Evolutionary conservation across 64 coral and sea anemone genomes (phyloP).

Genomic region (Montipora capricornis): DNA sequence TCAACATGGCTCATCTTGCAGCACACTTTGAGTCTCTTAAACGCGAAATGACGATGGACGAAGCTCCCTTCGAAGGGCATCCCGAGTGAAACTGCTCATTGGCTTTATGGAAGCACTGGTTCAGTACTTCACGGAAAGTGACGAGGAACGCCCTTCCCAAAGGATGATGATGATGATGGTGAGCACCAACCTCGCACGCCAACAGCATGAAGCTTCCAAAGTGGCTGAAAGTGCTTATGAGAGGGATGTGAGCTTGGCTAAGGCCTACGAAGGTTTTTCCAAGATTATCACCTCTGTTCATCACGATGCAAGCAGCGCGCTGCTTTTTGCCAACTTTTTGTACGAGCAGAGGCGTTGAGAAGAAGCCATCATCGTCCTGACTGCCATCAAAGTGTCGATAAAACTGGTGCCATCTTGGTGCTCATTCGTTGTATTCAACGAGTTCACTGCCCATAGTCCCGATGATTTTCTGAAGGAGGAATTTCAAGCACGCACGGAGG

Average conservation of each 20-base stretch:
- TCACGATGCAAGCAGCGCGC: conserved; percentile 3
- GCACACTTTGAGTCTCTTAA: not conserved
- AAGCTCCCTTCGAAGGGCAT: not conserved
- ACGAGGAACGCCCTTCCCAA: not conserved
- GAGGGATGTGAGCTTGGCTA: not conserved
- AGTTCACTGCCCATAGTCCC: not conserved
- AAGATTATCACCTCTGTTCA: not conserved
- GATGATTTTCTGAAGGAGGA: conserved; percentile 9
- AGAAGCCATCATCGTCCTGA: not conserved
- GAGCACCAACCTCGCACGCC: not conserved
- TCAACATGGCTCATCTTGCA: not conserved
- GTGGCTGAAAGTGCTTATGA: not conserved
- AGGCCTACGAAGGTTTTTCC: not conserved
- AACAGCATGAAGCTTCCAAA: not conserved
- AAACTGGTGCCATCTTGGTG: not conserved
- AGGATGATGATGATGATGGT: conserved; percentile 17
- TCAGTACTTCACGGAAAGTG: not conserved
- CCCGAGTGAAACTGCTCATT: not conserved
- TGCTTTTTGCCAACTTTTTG: conserved; percentile 16
- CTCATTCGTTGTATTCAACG: not conserved
- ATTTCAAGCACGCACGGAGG: conserved; percentile 2
- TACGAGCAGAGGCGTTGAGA: not conserved
- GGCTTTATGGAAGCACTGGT: conserved; percentile 11
- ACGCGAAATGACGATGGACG: not conserved
- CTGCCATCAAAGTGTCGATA: not conserved